Conservation (phyloP, 92 coral and sea anemone species). For the Pocillopora grandis region DNA sequence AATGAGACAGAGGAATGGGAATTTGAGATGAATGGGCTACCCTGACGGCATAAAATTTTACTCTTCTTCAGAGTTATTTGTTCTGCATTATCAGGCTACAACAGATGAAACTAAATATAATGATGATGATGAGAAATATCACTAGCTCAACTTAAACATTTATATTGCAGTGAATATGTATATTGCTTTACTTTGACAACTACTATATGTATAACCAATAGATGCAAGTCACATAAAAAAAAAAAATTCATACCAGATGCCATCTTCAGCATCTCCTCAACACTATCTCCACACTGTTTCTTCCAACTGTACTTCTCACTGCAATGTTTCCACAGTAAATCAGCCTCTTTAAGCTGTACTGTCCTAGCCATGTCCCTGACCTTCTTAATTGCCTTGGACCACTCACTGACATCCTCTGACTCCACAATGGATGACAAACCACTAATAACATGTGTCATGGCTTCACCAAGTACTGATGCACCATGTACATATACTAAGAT, state of each 20-base stretch:
- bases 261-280: background rate
- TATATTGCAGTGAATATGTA: background rate
- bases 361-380: background rate
- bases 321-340: background rate
- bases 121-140: too few species aligned
- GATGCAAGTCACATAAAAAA: background rate
- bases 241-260: slow-evolving; percentile 1
- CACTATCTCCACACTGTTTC: background rate
- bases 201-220: background rate
- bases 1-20: background rate
- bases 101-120: too few species aligned
- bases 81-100: too few species aligned
- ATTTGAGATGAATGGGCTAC: too few species aligned
- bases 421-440: background rate
- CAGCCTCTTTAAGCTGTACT: background rate
- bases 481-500: too few species aligned
- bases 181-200: background rate
- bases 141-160: too few species aligned
- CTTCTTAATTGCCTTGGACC: background rate
- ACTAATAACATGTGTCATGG: too few species aligned
- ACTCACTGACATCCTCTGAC: background rate
- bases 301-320: slow-evolving; percentile 7
- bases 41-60: too few species aligned
- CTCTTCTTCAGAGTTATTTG: too few species aligned
- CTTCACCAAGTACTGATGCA: too few species aligned